Conservation (phyloP, 2,113 vertebrate genomes). For the Myxocyprinus asiaticus region DNA sequence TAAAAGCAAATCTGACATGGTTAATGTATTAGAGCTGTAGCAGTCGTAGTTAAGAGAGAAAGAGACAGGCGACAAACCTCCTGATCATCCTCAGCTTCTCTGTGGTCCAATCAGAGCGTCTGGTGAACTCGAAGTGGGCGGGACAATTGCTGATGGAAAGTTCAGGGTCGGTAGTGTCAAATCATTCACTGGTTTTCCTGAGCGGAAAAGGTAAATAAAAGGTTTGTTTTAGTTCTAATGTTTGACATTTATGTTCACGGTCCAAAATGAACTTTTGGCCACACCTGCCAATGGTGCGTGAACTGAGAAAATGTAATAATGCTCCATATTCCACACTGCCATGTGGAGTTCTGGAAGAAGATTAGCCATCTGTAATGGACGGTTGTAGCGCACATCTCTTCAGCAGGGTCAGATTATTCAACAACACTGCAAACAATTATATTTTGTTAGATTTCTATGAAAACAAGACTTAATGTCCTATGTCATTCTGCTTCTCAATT, state of each 20-base stretch:
- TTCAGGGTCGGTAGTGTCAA: neutral
- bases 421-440: too few species aligned
- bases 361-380: too few species aligned
- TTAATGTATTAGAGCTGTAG: constrained; percentile 50
- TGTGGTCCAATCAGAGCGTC: neutral
- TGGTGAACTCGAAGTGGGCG: neutral
- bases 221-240: neutral
- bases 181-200: neutral
- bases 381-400: too few species aligned
- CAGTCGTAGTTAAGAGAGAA: constrained; percentile 33
- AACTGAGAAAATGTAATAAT: too few species aligned
- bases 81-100: neutral
- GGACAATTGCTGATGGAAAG: neutral
- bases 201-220: constrained; percentile 2
- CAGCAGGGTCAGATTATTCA: too few species aligned
- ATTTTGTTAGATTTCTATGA: too few species aligned
- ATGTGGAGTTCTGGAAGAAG: too few species aligned
- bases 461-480: too few species aligned
- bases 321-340: too few species aligned
- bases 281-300: too few species aligned
- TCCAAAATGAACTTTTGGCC: too few species aligned
- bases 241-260: neutral
- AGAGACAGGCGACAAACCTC: neutral
- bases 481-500: too few species aligned
- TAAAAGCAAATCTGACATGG: constrained; percentile 42